Percentiles rank a stretch among this genome's conserved stretches.
These are phyloP conservation scores for Scaptomyza graminum DNA, from an alignment of 1,140 invertebrate species.

Conservation along the genomic window DNA sequence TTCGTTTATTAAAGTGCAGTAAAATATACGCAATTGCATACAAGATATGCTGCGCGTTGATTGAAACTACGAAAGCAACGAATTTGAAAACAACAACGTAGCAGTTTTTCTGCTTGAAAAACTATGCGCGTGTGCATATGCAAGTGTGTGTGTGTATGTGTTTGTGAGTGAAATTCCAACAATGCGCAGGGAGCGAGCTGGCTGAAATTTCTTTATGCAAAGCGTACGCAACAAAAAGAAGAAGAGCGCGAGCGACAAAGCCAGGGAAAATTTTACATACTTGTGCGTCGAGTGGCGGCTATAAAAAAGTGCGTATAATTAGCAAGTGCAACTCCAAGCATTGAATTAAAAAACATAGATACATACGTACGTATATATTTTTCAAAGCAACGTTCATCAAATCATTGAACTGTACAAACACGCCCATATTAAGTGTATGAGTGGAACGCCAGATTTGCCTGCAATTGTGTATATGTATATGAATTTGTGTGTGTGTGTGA, in stretches of 20 bases:
- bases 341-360: slow-evolving; percentile 9
- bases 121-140: slow-evolving; percentile 32
- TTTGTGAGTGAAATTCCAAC: slow-evolving; percentile 74
- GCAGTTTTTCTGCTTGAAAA: slow-evolving; percentile 37
- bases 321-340: slow-evolving; percentile 53
- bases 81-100: slow-evolving; percentile 20
- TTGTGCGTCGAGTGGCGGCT: slow-evolving; percentile 19
- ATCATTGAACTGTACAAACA: slow-evolving; percentile 76
- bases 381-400: slow-evolving; percentile 29
- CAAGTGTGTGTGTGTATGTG: slow-evolving; percentile 30
- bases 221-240: slow-evolving; percentile 58
- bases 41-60: slow-evolving; percentile 15
- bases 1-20: slow-evolving; percentile 52
- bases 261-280: slow-evolving; percentile 34
- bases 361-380: slow-evolving; percentile 9
- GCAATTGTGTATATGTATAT: slow-evolving; percentile 23
- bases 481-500: slow-evolving; percentile 33
- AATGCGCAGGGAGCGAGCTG: slow-evolving; percentile 65
- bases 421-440: slow-evolving; percentile 70
- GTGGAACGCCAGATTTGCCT: slow-evolving; percentile 38
- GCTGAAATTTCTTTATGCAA: slow-evolving; percentile 74
- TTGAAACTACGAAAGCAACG: neutral
- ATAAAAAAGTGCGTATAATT: slow-evolving; percentile 70
- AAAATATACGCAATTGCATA: slow-evolving; percentile 12
- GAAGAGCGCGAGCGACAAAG: slow-evolving; percentile 42